phyloP scores from a whole-genome alignment of 2,113 vertebrate genomes.

The Peromyscus californicus region DNA sequence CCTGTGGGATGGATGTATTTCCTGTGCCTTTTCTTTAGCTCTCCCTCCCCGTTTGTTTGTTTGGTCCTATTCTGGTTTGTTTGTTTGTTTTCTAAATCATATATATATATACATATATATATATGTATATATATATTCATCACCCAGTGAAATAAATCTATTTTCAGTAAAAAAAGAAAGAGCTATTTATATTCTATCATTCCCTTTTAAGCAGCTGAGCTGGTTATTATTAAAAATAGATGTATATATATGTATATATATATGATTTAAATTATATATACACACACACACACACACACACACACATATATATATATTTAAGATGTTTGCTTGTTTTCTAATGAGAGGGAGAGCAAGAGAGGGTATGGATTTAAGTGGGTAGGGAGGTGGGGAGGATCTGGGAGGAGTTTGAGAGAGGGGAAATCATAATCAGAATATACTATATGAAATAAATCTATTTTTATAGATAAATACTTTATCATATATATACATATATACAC shows the following conservation, averaged over 20 bases:
- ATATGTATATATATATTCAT: too few relatives aligned
- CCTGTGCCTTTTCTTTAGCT: neutral
- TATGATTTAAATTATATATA: too few relatives aligned
- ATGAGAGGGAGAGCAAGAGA: neutral
- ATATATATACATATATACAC: too few relatives aligned
- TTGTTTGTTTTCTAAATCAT: neutral
- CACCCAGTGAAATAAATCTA: neutral
- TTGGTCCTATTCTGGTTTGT: neutral
- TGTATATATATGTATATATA: too few relatives aligned
- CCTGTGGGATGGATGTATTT: neutral
- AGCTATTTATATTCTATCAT: neutral
- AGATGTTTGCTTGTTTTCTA: neutral
- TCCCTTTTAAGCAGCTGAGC: conserved; percentile 24
- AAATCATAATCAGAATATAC: neutral
- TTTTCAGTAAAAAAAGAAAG: neutral
- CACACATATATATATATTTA: neutral
- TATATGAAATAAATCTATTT: neutral
- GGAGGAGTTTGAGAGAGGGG: neutral
- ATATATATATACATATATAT: too few relatives aligned
- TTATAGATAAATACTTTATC: too few relatives aligned
- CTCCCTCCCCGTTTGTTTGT: neutral
- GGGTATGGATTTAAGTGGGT: neutral
- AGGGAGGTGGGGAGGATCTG: neutral
- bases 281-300: too few relatives aligned
- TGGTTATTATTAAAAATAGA: conserved; percentile 20